Evolutionary conservation across 2,888 invertebrate genomes (phyloP), one percentile per base, ranked within the genome.

Genomic region (Erynnis tages): DNA sequence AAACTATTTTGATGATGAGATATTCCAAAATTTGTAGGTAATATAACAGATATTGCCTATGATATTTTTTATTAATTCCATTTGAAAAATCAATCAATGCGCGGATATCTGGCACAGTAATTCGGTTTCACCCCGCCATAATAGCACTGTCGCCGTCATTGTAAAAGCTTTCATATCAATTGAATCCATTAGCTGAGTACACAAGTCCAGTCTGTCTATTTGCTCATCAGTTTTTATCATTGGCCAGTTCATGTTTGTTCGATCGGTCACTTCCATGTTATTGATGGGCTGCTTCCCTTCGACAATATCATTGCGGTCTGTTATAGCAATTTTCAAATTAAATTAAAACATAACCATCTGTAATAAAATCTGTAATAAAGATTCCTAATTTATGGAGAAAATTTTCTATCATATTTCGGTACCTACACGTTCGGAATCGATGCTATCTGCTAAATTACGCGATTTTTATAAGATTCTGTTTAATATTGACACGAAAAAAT

Each of bases 81-180:
- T 43, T 43, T 11, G 37, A 21, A 50, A 44, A 50, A 29, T 44
- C 41, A 50, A 34, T 50, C 43, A 43, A 44, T 29, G 50, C 43
- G 37, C 29, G 43, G 16, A 35, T 52, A 52, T 52, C 17, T 43
- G 14, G 37, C 59, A 57, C 55, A 66, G 69, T 80, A 83, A 82
- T 82, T 82, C 73, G 71, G 71, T 67, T 71, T 69, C 64, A 67
- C 61, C 60, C 63, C 69, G 79, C 80, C 82, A 82, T 79, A 79
- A 81, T 78, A 73, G 66, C 69, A 64, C 67, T 61, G 59, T 64
- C 60, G 64, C 76, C 74, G 79, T 77, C 79, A 85, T 79, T 86
- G 81, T 87, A 81, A 89, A 89, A 89, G 89, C 89, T 88, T 89
- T 88, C 79, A 82, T 89, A 89, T 89, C 89, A 87, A 88, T 88